Conservation (phyloP, 2,113 vertebrate genomes). For the Podilymbus podiceps region DNA sequence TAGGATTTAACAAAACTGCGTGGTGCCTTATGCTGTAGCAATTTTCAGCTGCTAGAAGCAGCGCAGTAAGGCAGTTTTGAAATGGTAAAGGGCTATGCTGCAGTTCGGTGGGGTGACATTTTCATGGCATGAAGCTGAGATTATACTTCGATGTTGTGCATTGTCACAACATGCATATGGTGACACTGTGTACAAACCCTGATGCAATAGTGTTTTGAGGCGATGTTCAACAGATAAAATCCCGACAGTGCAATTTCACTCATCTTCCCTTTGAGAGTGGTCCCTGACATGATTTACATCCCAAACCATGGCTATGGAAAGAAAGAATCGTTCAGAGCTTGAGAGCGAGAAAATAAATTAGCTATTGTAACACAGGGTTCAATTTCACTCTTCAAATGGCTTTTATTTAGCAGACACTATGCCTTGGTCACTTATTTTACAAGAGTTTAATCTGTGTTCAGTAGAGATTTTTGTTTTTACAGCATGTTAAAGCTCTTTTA, state of each 20-base stretch:
- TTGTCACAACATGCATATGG: neutral
- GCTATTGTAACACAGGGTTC: neutral
- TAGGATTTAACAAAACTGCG: neutral
- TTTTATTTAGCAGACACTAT: neutral
- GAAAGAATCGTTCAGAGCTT: neutral
- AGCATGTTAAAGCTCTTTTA: fast-evolving
- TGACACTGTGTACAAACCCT: neutral
- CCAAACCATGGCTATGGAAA: neutral
- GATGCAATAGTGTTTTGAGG: neutral
- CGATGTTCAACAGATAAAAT: neutral
- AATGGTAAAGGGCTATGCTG: neutral
- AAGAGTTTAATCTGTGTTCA: neutral
- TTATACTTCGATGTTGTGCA: neutral
- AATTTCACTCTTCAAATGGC: neutral
- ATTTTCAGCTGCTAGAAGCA: neutral
- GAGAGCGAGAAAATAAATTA: neutral
- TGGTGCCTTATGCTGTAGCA: fast-evolving
- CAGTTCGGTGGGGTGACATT: neutral
- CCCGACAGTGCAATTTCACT: neutral
- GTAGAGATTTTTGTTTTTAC: neutral
- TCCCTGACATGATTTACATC: neutral
- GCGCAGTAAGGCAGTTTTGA: neutral
- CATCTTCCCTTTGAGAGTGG: neutral
- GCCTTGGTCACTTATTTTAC: neutral
- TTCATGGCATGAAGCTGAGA: neutral